Evolutionary conservation across 1,140 invertebrate species (phyloP), one percentile per base, ranked within the genome.

Genomic region (Ceratina japonica): DNA sequence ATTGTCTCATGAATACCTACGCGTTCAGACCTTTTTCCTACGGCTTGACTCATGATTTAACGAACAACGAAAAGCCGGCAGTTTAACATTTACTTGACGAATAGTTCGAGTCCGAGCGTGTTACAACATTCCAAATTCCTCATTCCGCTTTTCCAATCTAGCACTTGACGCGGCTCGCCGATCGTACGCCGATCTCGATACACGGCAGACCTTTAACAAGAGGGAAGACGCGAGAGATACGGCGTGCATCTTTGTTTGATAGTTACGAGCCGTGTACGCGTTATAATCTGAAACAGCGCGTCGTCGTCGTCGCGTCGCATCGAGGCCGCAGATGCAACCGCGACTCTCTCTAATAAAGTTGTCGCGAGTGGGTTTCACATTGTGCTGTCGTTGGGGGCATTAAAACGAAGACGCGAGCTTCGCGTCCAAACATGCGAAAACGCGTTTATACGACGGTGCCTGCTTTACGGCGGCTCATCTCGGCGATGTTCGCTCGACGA

Each of bases 271-370:
- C 61, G 8, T 63, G 61, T 54, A 75, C 73, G 65, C 71, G 63
- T 73, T 68, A 49, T 72, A 77, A 80, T 84, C 62, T 77, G 76
- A 84, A 81, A 79, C 72, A 44, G 3, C 37, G 37, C 37, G 37
- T 44, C 37, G 37, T 44, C 37, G 37, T 37, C 5, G 37, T 10
- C 37, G 37, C 37, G 37, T 44, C 37, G 70, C 79, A 51, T 31
- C 59, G 71, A 72, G 20, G n/a, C 52, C 62, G 54, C 69, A 71
- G 69, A 44, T 79, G 79, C 75, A 81, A 65, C 56, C 49, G 54
- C 58, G 64, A 51, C 84, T 85, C 84, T 82, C 75, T 87, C 86
- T 88, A 89, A 89, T 90, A 90, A 90, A 89, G 86, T 89, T 90
- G 87, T 89, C 84, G 80, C 85, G 84, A 84, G 85, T 86, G 81